A percentile compares a stretch with the other conserved stretches of the same genome.
Evolutionary conservation across 2,113 vertebrate species (phyloP).

Genomic region (Hydrochoerus hydrochaeris): DNA sequence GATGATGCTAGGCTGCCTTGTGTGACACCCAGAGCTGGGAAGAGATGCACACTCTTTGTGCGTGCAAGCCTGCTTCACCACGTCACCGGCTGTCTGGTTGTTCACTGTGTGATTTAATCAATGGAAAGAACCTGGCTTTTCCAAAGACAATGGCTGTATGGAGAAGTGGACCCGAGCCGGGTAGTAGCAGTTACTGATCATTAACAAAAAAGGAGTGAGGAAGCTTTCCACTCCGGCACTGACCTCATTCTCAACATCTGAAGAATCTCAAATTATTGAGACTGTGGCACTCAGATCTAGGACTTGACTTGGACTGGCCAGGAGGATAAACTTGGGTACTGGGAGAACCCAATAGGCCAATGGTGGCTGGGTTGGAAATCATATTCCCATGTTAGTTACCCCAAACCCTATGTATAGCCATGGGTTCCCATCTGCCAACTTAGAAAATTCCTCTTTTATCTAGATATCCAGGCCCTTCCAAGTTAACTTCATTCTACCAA

Average conservation of each 20-base stretch:
- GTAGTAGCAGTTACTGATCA: not conserved
- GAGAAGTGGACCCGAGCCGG: not conserved
- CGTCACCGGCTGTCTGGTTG: not conserved
- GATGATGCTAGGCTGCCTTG: not conserved
- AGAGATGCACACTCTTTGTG: not conserved
- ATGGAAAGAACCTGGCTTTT: not conserved
- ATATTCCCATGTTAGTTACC: not conserved
- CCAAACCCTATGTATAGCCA: not conserved
- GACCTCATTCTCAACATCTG: not conserved
- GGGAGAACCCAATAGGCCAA: not conserved
- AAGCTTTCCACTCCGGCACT: not conserved
- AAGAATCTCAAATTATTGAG: not conserved
- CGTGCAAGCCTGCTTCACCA: not conserved
- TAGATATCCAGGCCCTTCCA: not conserved
- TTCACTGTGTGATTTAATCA: not conserved
- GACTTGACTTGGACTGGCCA: not conserved
- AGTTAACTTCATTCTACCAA: not conserved
- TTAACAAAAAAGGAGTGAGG: not conserved
- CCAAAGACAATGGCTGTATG: not conserved
- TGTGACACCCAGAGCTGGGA: not conserved
- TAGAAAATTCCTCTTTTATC: not conserved
- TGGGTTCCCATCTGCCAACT: not conserved
- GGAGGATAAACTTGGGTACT: not conserved
- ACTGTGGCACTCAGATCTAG: not conserved
- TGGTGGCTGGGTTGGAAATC: not conserved